Conservation (phyloP, 2,113 vertebrate genomes). For the Marcusenius ussheri region DNA sequence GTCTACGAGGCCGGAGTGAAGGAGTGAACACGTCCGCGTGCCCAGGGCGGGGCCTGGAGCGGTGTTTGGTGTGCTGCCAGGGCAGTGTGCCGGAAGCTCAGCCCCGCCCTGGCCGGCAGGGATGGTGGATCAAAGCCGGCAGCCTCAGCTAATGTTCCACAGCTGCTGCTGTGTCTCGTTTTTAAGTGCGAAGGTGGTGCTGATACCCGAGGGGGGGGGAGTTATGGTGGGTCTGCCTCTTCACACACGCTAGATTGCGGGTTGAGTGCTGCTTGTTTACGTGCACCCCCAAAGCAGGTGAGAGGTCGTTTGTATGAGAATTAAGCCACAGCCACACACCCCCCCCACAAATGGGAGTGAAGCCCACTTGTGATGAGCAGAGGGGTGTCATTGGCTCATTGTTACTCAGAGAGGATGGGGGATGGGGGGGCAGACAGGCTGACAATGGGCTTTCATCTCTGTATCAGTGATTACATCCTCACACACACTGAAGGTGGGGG, state of each 20-base stretch:
- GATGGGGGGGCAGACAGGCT: constrained; percentile 39
- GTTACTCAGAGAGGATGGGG: constrained; percentile 44
- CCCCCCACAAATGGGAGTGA: constrained; percentile 33
- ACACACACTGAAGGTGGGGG: constrained; percentile 21
- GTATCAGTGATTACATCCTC: constrained; percentile 53
- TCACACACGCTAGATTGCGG: not conserved
- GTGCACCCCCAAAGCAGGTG: not conserved
- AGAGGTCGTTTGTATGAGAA: not conserved
- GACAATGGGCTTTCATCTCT: constrained; percentile 50
- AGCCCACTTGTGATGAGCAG: constrained; percentile 53
- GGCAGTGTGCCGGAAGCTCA: not conserved
- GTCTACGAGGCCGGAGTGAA: not conserved
- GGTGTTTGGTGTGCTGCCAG: not conserved
- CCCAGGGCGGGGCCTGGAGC: not conserved
- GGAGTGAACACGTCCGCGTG: not conserved
- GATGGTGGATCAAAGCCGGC: not conserved
- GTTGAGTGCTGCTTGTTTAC: not conserved
- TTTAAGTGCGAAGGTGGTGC: not conserved
- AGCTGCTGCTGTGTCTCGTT: not conserved
- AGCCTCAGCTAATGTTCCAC: not conserved
- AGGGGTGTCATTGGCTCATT: constrained; percentile 50
- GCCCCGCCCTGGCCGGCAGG: not conserved
- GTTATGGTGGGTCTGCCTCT: not conserved
- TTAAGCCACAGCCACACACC: not conserved
- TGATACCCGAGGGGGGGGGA: not conserved